Base-by-base conservation (phyloP, 2,797 vertebrate genomes). In the Thaleichthys pacificus region DNA sequence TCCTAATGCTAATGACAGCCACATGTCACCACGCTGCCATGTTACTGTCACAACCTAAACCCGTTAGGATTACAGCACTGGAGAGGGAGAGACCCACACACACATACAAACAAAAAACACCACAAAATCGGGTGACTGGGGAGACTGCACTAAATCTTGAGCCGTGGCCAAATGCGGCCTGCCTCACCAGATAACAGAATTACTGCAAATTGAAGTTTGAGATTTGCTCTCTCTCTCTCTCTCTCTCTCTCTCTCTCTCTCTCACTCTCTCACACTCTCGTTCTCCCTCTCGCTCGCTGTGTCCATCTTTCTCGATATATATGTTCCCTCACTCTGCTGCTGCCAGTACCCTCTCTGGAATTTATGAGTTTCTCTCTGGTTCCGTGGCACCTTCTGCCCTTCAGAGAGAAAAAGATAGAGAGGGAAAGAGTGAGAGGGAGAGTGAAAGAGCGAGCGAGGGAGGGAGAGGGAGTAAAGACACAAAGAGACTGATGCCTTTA, bases 141-240 rank as follows among this genome's bases (percentile, higher is more conserved):
- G 72, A 72, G 71, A 71, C 73, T 70, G 66, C 60, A 68, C 84
- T 87, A 84, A 82, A 83, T 87, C 80, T 82, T 86, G 75, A 79
- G 78, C 75, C 5, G n/a, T 80, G 79, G 81, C 81, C 84, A 63
- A 26, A 75, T 77, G 72, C 85, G 85, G 88, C 82, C 84, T 79
- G 80, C 70, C 68, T 77, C 68, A 77, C 76, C 83, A 89, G 92
- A 93, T 92, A 91, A 92, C 89, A 91, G 89, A 92, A 90, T 92
- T 89, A 92, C 90, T 89, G 85, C 89, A 89, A 91, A 92, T 90
- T 89, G 87, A 91, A 92, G 87, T 86, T 86, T 68, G 76, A 81
- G 73, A 67, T 78, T 83, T 82, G 84, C 72, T 77, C 69, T 63
- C 75, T 75, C 72, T 78, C 72, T 74, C 64, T 65, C 71, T 61